phyloP scores from a whole-genome alignment of 2,888 invertebrate genomes.

The Melipona beecheii region DNA sequence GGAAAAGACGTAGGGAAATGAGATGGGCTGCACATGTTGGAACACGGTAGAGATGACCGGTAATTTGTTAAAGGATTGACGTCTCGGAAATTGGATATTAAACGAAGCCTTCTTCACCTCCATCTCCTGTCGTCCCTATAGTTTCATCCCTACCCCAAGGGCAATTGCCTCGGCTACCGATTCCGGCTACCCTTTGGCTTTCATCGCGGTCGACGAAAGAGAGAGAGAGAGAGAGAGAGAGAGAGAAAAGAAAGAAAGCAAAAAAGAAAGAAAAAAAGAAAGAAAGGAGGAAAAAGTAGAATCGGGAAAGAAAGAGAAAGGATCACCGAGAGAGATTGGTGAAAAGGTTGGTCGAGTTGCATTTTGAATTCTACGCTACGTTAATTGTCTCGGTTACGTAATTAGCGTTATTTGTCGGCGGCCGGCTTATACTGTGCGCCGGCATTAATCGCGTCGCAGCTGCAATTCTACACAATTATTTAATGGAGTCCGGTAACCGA shows the following conservation, averaged over 20 bases:
- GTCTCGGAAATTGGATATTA: slow-evolving; percentile 82
- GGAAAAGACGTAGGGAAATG: slow-evolving; percentile 71
- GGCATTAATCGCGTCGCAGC: slow-evolving; percentile 48
- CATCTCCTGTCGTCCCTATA: slow-evolving; percentile 17
- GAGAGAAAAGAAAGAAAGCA: background rate
- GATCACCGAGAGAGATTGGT: background rate
- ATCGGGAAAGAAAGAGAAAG: background rate
- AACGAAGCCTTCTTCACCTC: slow-evolving; percentile 71
- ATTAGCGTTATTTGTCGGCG: slow-evolving; percentile 48
- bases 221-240: too few relatives aligned
- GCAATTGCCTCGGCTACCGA: slow-evolving; percentile 53
- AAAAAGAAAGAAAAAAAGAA: background rate
- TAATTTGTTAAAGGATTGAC: slow-evolving; percentile 81
- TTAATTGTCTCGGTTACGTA: slow-evolving; percentile 46
- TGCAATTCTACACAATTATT: slow-evolving; percentile 49
- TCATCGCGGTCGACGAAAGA: background rate
- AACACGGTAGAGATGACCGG: slow-evolving; percentile 71
- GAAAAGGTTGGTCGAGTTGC: background rate
- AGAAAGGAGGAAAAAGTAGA: background rate
- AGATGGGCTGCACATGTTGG: slow-evolving; percentile 66
- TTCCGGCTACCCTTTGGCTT: slow-evolving; percentile 27
- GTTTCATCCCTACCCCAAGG: slow-evolving; percentile 19
- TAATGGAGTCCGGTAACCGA: slow-evolving; percentile 42
- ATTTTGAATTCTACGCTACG: slow-evolving; percentile 17
- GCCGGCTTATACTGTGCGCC: slow-evolving; percentile 26